Evolutionary conservation across 2,797 vertebrate genomes (phyloP).

Genomic region (Macrochelys suwanniensis): DNA sequence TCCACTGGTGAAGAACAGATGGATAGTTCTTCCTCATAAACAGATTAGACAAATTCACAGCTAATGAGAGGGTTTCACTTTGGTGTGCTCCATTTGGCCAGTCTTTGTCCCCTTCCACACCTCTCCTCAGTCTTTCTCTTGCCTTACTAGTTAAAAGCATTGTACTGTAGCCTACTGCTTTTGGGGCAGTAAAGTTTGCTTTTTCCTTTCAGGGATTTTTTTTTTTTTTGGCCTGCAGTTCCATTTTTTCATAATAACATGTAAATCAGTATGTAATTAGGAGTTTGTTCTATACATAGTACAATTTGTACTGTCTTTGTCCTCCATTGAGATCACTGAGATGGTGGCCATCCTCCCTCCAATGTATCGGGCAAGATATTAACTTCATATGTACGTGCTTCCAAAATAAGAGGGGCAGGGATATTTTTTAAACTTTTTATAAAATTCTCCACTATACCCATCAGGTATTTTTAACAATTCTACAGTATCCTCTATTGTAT

Average conservation of each 20-base stretch:
- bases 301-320: conserved; percentile 25
- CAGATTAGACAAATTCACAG: too few relatives aligned
- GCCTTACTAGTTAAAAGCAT: not conserved
- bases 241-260: conserved; percentile 14
- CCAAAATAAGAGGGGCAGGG: conserved; percentile 7
- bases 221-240: not conserved
- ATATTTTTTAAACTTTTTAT: conserved; percentile 49
- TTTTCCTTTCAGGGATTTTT: conserved; percentile 31
- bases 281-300: conserved; percentile 10
- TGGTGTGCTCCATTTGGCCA: too few relatives aligned
- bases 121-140: not conserved
- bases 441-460: conserved; percentile 45
- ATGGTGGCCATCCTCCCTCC: not conserved
- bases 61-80: too few relatives aligned
- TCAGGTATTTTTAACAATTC: not conserved
- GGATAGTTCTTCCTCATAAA: not conserved
- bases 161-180: not conserved
- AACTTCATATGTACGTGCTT: conserved; percentile 43
- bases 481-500: not conserved
- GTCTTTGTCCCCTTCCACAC: not conserved
- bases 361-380: not conserved
- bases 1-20: not conserved
- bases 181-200: not conserved
- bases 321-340: conserved; percentile 3
- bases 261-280: conserved; percentile 52